Conservation (phyloP, 2,797 vertebrate genomes). For the Labeo calbasu region DNA sequence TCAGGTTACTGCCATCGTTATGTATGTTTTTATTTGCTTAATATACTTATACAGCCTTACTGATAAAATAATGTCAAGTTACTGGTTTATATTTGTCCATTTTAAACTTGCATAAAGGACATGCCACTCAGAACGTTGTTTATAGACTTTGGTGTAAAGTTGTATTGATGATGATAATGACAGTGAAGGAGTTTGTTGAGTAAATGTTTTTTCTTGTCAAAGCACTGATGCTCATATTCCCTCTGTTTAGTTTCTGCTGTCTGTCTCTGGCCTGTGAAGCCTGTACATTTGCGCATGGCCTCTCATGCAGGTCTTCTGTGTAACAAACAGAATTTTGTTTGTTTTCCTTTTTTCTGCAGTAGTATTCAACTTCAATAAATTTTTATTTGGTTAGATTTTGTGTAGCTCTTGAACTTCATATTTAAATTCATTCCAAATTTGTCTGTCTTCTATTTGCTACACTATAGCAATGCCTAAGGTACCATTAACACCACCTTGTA, state of each 20-base stretch:
- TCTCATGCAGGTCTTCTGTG: conserved; percentile 44
- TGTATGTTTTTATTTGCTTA: conserved; percentile 37
- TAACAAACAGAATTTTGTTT: conserved; percentile 33
- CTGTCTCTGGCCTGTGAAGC: conserved; percentile 51
- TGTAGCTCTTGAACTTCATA: conserved; percentile 3
- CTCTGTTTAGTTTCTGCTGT: conserved; percentile 14
- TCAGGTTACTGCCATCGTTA: conserved; percentile 34
- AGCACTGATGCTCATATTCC: conserved; percentile 19
- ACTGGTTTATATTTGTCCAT: conserved; percentile 21
- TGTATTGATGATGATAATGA: conserved; percentile 18
- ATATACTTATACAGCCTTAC: conserved; percentile 33
- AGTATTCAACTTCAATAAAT: conserved; percentile 58
- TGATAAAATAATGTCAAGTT: conserved; percentile 26
- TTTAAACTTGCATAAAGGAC: conserved; percentile 30
- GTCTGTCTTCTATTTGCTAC: neutral
- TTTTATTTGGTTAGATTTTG: conserved; percentile 45
- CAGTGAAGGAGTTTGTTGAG: conserved; percentile 22
- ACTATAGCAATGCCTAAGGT: neutral
- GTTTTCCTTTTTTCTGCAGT: conserved; percentile 50
- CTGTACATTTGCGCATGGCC: conserved; percentile 44
- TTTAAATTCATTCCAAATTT: neutral
- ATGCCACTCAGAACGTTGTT: conserved; percentile 17
- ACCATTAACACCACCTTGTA: neutral
- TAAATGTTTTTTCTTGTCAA: conserved; percentile 33
- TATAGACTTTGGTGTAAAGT: conserved; percentile 16